A percentile compares a stretch with the other conserved stretches of the same genome.
Evolutionary conservation across 2,113 vertebrate genomes (phyloP).

Genomic region (Zeus faber): DNA sequence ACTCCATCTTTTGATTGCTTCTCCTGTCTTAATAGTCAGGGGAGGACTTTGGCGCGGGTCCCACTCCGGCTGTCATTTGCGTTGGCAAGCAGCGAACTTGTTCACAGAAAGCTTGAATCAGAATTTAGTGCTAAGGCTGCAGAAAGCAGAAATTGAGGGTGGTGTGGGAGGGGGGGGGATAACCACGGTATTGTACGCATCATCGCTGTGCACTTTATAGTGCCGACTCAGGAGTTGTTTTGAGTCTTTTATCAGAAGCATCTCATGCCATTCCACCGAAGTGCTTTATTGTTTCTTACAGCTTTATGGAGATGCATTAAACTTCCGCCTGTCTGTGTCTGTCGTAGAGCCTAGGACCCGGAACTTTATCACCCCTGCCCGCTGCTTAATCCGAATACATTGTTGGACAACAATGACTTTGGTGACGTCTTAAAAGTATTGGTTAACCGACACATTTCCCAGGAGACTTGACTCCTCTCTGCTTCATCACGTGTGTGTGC

Average conservation of each 20-base stretch:
- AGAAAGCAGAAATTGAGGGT: constrained; percentile 64
- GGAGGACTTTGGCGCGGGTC: constrained; percentile 58
- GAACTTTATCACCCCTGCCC: too few species aligned
- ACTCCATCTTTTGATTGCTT: constrained; percentile 66
- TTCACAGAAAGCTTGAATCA: constrained; percentile 74
- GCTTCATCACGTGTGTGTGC: too few species aligned
- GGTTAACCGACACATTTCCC: too few species aligned
- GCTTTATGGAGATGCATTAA: constrained; percentile 12
- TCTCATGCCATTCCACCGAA: constrained; percentile 23
- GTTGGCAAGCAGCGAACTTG: constrained; percentile 65
- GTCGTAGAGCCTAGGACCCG: too few species aligned
- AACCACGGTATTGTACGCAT: constrained; percentile 47
- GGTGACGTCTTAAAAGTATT: too few species aligned
- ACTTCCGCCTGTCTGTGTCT: constrained; percentile 23
- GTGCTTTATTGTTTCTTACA: too few species aligned
- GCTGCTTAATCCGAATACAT: too few species aligned
- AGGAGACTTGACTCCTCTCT: too few species aligned
- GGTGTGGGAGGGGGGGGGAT: constrained; percentile 25
- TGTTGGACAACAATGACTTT: too few species aligned
- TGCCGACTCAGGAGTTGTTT: constrained; percentile 28
- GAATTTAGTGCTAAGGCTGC: constrained; percentile 74
- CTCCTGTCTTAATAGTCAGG: constrained; percentile 64
- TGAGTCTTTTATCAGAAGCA: constrained; percentile 35
- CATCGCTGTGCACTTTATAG: constrained; percentile 32
- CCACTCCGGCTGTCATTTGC: constrained; percentile 71